Evolutionary conservation across 2,797 vertebrate species (phyloP).

Genomic region (Botia kubotai): DNA sequence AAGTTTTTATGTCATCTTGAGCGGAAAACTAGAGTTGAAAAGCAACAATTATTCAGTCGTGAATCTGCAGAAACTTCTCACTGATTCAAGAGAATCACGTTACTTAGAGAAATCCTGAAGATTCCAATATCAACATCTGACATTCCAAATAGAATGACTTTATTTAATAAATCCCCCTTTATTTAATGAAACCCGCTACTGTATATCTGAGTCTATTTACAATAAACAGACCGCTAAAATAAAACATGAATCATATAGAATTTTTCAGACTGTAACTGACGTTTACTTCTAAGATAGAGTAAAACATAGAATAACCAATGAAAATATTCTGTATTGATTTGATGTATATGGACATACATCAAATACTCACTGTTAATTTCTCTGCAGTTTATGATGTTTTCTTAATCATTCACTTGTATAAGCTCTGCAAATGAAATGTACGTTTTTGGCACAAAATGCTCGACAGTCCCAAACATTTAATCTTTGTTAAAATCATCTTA

Average conservation of each 20-base stretch:
- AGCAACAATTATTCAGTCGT: slow-evolving; percentile 11
- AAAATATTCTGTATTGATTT: slow-evolving; percentile 1
- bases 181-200: too few relatives aligned
- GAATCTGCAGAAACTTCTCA: not conserved
- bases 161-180: too few relatives aligned
- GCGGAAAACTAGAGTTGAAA: slow-evolving; percentile 11
- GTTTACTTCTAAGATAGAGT: not conserved
- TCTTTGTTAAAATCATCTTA: slow-evolving; percentile 27
- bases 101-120: slow-evolving; percentile 7
- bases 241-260: slow-evolving; percentile 1
- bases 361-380: slow-evolving; percentile 4
- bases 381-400: not conserved
- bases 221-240: slow-evolving; percentile 11
- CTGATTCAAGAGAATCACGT: slow-evolving; percentile 1
- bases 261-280: slow-evolving; percentile 8
- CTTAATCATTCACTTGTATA: not conserved
- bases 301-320: not conserved
- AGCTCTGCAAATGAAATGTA: slow-evolving; percentile 9
- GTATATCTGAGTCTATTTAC: slow-evolving; percentile 24
- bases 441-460: slow-evolving; percentile 46
- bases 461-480: slow-evolving; percentile 16
- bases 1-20: not conserved
- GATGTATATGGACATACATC: slow-evolving; percentile 13
- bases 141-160: not conserved
- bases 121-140: not conserved